Base-by-base conservation (phyloP, 2,888 invertebrate genomes). In the Biston stratarius region DNA sequence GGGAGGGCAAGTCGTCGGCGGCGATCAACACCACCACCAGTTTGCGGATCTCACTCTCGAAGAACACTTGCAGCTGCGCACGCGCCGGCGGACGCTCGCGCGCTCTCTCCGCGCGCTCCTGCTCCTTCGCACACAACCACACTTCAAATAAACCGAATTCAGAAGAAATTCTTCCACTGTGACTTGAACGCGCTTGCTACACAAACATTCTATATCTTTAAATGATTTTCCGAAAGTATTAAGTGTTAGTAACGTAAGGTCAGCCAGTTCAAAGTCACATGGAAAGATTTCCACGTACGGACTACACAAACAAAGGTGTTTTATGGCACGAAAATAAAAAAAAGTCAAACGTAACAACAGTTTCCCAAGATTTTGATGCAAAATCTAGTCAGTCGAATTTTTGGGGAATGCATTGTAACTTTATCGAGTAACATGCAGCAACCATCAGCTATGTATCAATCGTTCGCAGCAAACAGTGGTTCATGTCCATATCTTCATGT, bases 41-140 rank as follows among this genome's bases (percentile, higher is more conserved):
- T 82, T 98, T 97, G 78, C 95, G 96, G 68, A 97, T 95, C 80
- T 97, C 97, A 67, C 96, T 96, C 83, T 98, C 97, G 92, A 98
- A 98, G 96, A 97, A 97, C 63, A 98, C 96, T 86, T 98, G 98
- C 74, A 98, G 95, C 90, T 98, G 97, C 45, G 98, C 96, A 33
- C 98, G 95, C 51, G 97, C 97, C 36, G 96, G 95, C 76, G 95
- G 96, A 71, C 96, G 95, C 88, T 97, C 97, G 69, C 87, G 82
- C 45, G 85, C 87, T 9, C 92, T 81, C 72, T 92, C 92, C 40
- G 87, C 88, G 8, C 92, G 89, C 66, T 93, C 93, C 80, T 93
- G 93, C 80, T 92, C 93, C 94, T 94, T 89, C 68, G 84, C 75
- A 77, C 49, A 70, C 63, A 47, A 57, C 14, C 56, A 44, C 38